These are phyloP conservation scores for Ispidina picta DNA, from an alignment of 2,797 vertebrate species.

Conservation along the genomic window DNA sequence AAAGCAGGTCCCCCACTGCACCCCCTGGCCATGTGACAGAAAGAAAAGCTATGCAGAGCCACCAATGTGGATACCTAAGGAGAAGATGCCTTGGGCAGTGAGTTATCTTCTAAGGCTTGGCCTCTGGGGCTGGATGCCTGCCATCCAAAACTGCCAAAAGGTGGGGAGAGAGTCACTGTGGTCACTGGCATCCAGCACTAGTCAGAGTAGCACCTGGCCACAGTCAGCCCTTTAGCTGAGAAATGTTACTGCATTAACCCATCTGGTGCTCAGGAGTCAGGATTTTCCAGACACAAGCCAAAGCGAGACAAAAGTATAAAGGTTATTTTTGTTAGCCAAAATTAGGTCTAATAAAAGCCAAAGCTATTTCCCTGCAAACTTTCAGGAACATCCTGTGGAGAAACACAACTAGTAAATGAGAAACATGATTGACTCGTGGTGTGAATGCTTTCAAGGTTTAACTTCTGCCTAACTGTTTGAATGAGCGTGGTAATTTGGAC, in stretches of 20 bases:
- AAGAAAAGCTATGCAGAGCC: not conserved
- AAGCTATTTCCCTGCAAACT: slow-evolving; percentile 1
- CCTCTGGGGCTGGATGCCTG: not conserved
- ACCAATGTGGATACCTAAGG: slow-evolving; percentile 18
- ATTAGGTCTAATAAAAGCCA: slow-evolving; percentile 6
- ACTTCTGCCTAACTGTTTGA: not conserved
- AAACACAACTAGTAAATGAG: not conserved
- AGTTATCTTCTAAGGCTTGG: not conserved
- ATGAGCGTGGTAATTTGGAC: not conserved
- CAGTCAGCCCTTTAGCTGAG: not conserved
- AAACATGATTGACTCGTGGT: not conserved
- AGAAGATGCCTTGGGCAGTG: slow-evolving; percentile 31
- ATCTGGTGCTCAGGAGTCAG: not conserved
- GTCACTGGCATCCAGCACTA: not conserved
- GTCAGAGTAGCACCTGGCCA: not conserved
- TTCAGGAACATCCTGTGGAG: slow-evolving; percentile 34
- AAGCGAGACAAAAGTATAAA: not conserved
- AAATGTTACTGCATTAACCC: not conserved
- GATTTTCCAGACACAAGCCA: not conserved
- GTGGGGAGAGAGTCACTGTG: not conserved
- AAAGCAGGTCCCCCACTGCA: not conserved
- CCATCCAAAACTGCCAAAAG: not conserved
- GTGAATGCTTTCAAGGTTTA: not conserved
- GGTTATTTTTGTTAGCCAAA: slow-evolving; percentile 21
- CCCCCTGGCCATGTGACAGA: not conserved